Base-by-base conservation (phyloP, 2,888 invertebrate genomes). In the Germaria angustata region DNA sequence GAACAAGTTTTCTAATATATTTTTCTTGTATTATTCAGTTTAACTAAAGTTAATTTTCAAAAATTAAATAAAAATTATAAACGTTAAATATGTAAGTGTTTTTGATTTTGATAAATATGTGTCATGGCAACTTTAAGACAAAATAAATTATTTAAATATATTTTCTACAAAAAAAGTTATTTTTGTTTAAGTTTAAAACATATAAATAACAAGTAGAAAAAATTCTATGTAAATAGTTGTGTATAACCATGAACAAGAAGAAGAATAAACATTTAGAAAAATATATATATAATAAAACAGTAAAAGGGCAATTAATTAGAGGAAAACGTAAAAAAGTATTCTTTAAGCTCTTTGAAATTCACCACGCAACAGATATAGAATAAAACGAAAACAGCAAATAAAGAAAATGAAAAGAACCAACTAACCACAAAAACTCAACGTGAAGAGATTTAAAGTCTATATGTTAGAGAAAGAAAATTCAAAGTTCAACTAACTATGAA, bases 231-330 rank as follows among this genome's bases (percentile, higher is more conserved):
- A 75, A 66, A 75, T 79, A 82, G 39, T 20, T 82, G 82, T 82
- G 81, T 82, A 76, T 82, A 82, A 79, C 75, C 82, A 82, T 82
- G 82, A 82, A 82, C 82, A 79, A 75, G 20, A 82, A 71, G 71
- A 79, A 79, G 79, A 75, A 66, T 66, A 76, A 79, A 71, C 82
- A 82, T 55, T 82, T 53, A 32, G 71, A 61, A 69, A 66, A 71
- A 82, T 71, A 79, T 79, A 75, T 75, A 79, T 82, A 75, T 71
- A 82, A 79, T 39, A 51, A 79, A 71, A 57, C 79, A 79, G 59
- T 61, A 53, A 82, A 82, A 82, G 79, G 82, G 79, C 82, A 82
- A 76, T 79, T 82, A 79, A 76, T 82, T 66, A 82, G 82, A 79
- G 69, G 82, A 66, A 82, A 82, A 68, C 82, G 82, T 36, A 82